Evolutionary conservation across 2,888 invertebrate genomes (phyloP), one percentile per base, ranked within the genome.

Genomic region (Camptogramma bilineatum): DNA sequence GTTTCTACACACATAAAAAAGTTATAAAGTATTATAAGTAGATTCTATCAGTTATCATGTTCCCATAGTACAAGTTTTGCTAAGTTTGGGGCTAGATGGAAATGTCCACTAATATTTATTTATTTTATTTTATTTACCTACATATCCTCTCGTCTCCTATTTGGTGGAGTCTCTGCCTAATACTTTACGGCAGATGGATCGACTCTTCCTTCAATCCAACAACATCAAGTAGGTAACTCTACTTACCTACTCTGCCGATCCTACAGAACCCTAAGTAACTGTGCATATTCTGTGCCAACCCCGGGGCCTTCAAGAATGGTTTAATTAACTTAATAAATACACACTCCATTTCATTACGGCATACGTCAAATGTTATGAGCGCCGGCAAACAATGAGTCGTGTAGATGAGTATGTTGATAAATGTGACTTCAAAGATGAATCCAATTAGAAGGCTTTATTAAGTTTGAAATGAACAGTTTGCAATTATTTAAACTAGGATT

Each of bases 301-400:
- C 74, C 64, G 67, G 68, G 78, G 77, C 78, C 78, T 80, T 88
- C 90, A 89, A 88, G 90, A 85, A 86, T 82, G 86, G 81, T 84
- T 91, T 93, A 91, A 92, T 93, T 93, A 93, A 92, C 88, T 90
- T 91, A 92, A 92, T 93, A 93, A 90, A 92, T 89, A 92, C 88
- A 87, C 90, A 88, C 89, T 90, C 87, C 85, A 87, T 89, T 91
- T 91, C 87, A 91, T 92, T 91, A 91, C 81, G 79, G 87, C 87
- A 91, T 92, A 89, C 90, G 91, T 91, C 91, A 90, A 86, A 91
- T 90, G 82, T 88, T 89, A 89, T 89, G 88, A 88, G 75, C 84
- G 79, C 84, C 78, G 76, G 73, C 70, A 69, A 73, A 70, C 70
- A 72, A 70, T 71, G 55, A 56, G 51, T 46, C 31, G 24, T 53